Evolutionary conservation across 2,888 invertebrate species (phyloP).

Genomic region (Andrena haemorrhoa): DNA sequence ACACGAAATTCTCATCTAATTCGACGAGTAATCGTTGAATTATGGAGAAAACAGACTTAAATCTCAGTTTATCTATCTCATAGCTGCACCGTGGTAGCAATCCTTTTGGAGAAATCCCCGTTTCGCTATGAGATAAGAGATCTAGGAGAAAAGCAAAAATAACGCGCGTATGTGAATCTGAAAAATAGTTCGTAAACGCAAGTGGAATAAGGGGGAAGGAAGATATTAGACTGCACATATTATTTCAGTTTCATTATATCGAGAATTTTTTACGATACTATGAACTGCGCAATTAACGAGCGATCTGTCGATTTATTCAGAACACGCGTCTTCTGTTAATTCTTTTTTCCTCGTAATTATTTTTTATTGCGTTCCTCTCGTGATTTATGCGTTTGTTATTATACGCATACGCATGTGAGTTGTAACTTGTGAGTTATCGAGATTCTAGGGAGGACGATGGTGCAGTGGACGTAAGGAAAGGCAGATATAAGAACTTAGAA

Average conservation of each 20-base stretch:
- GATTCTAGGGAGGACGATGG: no score
- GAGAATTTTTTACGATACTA: no score
- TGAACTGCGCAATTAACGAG: neutral
- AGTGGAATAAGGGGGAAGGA: neutral
- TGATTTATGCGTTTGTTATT: neutral
- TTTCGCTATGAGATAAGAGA: slow-evolving; percentile 27
- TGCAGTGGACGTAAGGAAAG: no score
- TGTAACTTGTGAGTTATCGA: no score
- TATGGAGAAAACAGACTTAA: slow-evolving; percentile 69
- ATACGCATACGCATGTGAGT: no score
- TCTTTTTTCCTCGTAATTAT: neutral
- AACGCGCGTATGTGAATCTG: neutral
- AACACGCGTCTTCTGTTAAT: neutral
- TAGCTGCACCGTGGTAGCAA: slow-evolving; percentile 64
- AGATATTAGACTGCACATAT: no score
- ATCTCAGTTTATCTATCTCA: slow-evolving; percentile 67
- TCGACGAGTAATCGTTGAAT: slow-evolving; percentile 50
- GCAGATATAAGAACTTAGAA: no score
- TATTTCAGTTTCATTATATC: no score
- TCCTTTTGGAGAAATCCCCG: slow-evolving; percentile 31
- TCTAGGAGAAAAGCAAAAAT: neutral
- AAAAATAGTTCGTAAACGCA: slow-evolving; percentile 15
- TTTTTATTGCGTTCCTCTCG: neutral
- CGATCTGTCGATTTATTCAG: neutral
- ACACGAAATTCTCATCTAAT: slow-evolving; percentile 44